Evolutionary conservation across 64 coral and sea anemone species (phyloP).

Genomic region (Porites australiensis): DNA sequence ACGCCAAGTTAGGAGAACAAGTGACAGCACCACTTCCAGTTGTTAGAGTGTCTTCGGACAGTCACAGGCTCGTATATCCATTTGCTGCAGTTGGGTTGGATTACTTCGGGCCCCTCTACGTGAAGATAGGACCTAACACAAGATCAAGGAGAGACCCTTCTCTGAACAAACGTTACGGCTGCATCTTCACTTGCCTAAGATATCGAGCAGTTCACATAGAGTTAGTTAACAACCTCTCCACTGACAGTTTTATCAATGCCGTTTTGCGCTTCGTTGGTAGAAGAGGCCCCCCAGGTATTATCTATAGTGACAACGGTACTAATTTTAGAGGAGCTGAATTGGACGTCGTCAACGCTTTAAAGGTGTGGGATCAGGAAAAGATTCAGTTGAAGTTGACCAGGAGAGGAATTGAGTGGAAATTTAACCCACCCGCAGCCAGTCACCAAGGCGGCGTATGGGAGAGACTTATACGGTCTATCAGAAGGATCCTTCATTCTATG

Average conservation of each 20-base stretch:
- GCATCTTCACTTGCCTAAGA: constrained; percentile 52
- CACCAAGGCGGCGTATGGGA: no score
- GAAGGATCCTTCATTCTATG: background rate
- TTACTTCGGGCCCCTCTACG: constrained; percentile 56
- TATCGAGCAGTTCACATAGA: constrained; percentile 53
- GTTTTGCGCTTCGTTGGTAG: constrained; percentile 40
- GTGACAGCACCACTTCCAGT: constrained; percentile 61
- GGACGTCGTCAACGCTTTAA: background rate
- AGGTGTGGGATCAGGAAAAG: constrained; percentile 13
- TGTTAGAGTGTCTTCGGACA: constrained; percentile 69
- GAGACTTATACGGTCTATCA: constrained; percentile 18
- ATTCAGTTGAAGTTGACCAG: background rate
- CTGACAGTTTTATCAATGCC: constrained; percentile 51
- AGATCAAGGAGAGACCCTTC: constrained; percentile 35
- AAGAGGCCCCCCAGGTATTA: constrained; percentile 12
- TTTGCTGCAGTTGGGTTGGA: constrained; percentile 58
- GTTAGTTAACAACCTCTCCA: constrained; percentile 26
- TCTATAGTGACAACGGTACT: no score
- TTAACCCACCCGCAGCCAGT: no score
- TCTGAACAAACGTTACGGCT: constrained; percentile 47
- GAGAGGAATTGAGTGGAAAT: no score
- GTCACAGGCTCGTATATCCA: constrained; percentile 38
- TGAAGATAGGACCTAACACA: constrained; percentile 14
- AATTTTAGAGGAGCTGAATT: no score
- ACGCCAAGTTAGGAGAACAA: constrained; percentile 68